Base-by-base conservation (phyloP, 2,797 vertebrate genomes). In the Salmo trutta region DNA sequence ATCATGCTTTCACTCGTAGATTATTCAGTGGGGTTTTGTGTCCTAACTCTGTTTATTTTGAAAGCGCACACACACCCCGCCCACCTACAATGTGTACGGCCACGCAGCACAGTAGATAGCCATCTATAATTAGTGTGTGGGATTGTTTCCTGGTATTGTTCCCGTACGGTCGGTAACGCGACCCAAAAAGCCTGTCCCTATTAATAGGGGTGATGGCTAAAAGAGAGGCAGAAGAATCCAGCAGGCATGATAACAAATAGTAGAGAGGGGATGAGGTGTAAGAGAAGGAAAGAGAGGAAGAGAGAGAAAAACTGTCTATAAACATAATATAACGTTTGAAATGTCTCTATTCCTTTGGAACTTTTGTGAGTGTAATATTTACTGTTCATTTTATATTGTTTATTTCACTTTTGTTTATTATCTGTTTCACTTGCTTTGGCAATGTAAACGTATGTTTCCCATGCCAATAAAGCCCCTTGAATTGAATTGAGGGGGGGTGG, bases 131-230 rank as follows among this genome's bases (percentile, higher is more conserved):
- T 90, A 91, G 88, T 80, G 66, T 0, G 65, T 78, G 78, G 78
- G 82, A 88, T 92, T 91, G 78, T 90, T 92, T 92, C 91, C 91
- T 90, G 90, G 87, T 84, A 90, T 94, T 93, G 91, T 93, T 93
- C 81, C 79, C n/a, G 14, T 81, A 33, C 69, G 77, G 64, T 78
- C 89, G 84, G 87, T 88, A 91, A 93, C 82, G 74, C 79, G 87
- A 89, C 83, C 90, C 86, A 75, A 81, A 81, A 88, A 83, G 79
- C 77, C 77, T 33, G 75, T 78, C 75, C 77, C 87, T 94, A 91
- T 92, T 91, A 90, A 90, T 90, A 89, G 88, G 71, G 80, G 76
- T 77, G 78, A 76, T 27, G 71, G 81, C 77, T 76, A 10, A 10
- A 71, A 80, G 79, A 82, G 75, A 90, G 77, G 73, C 64, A 80